A percentile compares a stretch with the other conserved stretches of the same genome.
phyloP scores from a whole-genome alignment of 2,113 vertebrate species.

The Scartelaos histophorus region DNA sequence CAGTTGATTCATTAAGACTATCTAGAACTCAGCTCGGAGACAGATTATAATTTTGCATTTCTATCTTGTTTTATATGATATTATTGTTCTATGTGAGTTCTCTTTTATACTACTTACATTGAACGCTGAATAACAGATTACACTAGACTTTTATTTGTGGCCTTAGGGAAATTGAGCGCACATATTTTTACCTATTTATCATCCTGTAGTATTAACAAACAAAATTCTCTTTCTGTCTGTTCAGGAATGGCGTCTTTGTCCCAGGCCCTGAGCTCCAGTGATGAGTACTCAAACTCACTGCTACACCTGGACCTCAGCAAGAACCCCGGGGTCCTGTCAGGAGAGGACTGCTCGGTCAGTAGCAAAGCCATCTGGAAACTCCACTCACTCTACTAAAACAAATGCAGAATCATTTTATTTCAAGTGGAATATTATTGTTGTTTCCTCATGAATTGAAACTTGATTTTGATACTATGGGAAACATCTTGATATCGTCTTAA shows the following conservation, averaged over 20 bases:
- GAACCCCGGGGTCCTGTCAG: conserved; percentile 87
- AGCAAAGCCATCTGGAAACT: conserved; percentile 34
- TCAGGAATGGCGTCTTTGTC: conserved; percentile 86
- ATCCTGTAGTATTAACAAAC: background rate
- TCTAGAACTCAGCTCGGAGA: background rate
- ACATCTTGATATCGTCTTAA: no score
- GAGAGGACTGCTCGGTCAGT: conserved; percentile 87
- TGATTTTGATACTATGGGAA: no score
- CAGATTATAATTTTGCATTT: background rate
- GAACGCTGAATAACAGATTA: background rate
- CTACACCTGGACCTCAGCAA: conserved; percentile 90
- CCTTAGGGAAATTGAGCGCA: background rate
- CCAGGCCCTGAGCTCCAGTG: conserved; percentile 87
- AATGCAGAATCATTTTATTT: background rate
- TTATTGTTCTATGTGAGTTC: background rate
- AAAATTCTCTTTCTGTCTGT: background rate
- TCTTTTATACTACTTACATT: background rate
- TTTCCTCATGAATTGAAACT: background rate
- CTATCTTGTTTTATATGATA: background rate
- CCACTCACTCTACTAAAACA: background rate
- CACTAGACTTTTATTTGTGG: background rate
- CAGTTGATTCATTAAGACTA: background rate
- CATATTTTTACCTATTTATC: background rate
- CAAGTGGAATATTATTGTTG: background rate
- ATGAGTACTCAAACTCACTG: conserved; percentile 87